These are phyloP conservation scores for Chelonia mydas DNA, from an alignment of 2,797 vertebrate species.

Conservation along the genomic window DNA sequence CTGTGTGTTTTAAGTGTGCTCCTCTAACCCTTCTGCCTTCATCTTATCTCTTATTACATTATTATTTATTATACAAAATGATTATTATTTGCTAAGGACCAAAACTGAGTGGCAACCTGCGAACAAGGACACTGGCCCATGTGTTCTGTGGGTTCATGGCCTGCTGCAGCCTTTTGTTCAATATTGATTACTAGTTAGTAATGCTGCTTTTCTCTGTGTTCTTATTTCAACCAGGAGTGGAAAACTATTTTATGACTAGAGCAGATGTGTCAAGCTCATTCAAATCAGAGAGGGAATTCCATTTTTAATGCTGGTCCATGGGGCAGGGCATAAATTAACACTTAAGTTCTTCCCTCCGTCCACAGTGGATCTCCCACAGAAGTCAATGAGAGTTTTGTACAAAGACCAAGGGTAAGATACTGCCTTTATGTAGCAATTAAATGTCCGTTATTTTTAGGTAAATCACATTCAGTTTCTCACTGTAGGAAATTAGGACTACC, in stretches of 20 bases:
- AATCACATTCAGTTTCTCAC: not conserved
- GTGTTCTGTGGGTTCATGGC: not conserved
- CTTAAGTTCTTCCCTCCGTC: not conserved
- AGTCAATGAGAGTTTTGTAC: not conserved
- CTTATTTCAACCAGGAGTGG: not conserved
- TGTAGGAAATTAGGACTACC: not conserved
- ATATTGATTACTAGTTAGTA: not conserved
- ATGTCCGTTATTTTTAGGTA: not conserved
- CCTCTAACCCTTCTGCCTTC: slow-evolving; percentile 63
- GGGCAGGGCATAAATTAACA: not conserved
- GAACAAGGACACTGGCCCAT: not conserved
- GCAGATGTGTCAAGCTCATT: not conserved
- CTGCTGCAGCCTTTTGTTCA: not conserved
- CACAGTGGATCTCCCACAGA: not conserved
- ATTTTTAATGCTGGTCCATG: not conserved
- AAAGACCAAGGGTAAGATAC: not conserved
- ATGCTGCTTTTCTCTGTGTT: not conserved
- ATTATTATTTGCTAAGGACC: slow-evolving; percentile 13
- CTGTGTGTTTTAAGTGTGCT: slow-evolving; percentile 30
- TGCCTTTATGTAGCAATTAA: not conserved
- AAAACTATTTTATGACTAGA: not conserved
- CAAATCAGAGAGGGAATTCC: not conserved
- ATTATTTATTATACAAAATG: slow-evolving; percentile 40
- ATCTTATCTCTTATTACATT: slow-evolving; percentile 48
- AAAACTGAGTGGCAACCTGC: not conserved